A percentile compares a stretch with the other conserved stretches of the same genome.
These are phyloP conservation scores for Pangasius djambal DNA, from an alignment of 2,797 vertebrate species.

Conservation along the genomic window DNA sequence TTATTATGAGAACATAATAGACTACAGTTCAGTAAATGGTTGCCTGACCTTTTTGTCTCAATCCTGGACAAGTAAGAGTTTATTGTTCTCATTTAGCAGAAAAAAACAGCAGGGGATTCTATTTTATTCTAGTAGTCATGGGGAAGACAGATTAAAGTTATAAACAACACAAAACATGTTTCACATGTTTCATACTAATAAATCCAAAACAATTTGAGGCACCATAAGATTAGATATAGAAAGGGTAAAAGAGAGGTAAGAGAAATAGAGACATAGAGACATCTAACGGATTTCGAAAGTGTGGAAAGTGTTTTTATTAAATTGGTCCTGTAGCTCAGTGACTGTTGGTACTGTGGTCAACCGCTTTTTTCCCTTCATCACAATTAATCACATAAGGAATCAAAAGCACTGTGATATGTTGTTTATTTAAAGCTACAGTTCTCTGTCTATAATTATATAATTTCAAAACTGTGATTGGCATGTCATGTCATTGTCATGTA, in stretches of 20 bases:
- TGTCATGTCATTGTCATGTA: not conserved
- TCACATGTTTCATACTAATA: not conserved
- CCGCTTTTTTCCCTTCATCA: too few species aligned
- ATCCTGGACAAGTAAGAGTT: not conserved
- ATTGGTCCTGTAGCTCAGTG: not conserved
- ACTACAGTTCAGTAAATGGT: not conserved
- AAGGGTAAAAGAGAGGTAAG: not conserved
- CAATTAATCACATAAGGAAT: not conserved
- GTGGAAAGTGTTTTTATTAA: not conserved
- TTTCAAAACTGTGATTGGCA: not conserved
- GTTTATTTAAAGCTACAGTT: not conserved
- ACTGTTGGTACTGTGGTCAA: too few species aligned
- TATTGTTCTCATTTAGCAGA: not conserved
- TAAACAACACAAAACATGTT: not conserved
- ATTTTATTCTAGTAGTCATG: not conserved
- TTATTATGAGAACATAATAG: not conserved
- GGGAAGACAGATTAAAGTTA: not conserved
- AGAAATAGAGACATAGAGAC: not conserved
- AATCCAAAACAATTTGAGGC: not conserved
- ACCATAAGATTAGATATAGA: not conserved
- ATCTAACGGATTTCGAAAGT: not conserved
- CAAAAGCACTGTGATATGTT: not conserved
- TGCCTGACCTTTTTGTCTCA: not conserved
- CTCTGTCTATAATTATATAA: not conserved
- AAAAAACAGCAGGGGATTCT: not conserved